Evolutionary conservation across 37 sponge, comb jelly and placozoan species (phyloP).

Genomic region (Lycopodina hypogea): DNA sequence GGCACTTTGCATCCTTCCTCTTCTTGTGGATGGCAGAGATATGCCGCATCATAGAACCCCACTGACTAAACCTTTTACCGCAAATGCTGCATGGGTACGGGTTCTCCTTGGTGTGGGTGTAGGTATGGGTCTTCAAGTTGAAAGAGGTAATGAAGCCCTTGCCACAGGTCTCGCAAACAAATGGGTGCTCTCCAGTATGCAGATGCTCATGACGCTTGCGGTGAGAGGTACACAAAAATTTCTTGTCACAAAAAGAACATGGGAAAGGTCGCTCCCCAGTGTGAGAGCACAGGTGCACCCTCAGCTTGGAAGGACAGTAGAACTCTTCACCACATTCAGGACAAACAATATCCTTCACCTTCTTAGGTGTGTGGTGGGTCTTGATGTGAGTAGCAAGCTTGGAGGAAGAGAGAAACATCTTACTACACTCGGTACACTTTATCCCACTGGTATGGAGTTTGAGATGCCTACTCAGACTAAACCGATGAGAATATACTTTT

Average conservation of each 20-base stretch:
- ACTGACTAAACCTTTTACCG: slow-evolving; percentile 37
- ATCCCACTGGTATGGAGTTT: slow-evolving; percentile 11
- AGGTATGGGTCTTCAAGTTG: slow-evolving; percentile 19
- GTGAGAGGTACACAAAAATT: slow-evolving; percentile 10
- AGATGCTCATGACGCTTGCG: slow-evolving; percentile 34
- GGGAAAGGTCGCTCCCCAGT: slow-evolving; percentile 19
- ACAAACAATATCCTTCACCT: slow-evolving; percentile 14
- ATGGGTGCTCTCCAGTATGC: slow-evolving; percentile 19
- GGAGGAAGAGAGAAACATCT: slow-evolving; percentile 12
- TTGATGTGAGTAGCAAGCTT: slow-evolving; percentile 16
- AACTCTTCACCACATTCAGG: slow-evolving; percentile 22
- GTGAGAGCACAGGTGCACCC: slow-evolving; percentile 16
- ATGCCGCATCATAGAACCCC: slow-evolving; percentile 40
- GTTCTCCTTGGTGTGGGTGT: slow-evolving; percentile 35
- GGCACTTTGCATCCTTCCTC: slow-evolving; percentile 19
- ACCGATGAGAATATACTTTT: neutral
- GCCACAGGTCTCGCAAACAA: slow-evolving; percentile 26
- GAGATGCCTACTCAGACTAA: slow-evolving; percentile 3
- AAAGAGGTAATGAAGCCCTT: slow-evolving; percentile 29
- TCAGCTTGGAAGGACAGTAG: slow-evolving; percentile 22
- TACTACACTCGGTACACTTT: slow-evolving; percentile 20
- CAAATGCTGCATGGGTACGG: slow-evolving; percentile 27
- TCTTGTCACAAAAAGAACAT: slow-evolving; percentile 27
- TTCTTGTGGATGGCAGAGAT: slow-evolving; percentile 28
- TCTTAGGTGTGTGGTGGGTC: slow-evolving; percentile 13